Evolutionary conservation across 64 coral and sea anemone species (phyloP).

Genomic region (Catalaphyllia jardinei): DNA sequence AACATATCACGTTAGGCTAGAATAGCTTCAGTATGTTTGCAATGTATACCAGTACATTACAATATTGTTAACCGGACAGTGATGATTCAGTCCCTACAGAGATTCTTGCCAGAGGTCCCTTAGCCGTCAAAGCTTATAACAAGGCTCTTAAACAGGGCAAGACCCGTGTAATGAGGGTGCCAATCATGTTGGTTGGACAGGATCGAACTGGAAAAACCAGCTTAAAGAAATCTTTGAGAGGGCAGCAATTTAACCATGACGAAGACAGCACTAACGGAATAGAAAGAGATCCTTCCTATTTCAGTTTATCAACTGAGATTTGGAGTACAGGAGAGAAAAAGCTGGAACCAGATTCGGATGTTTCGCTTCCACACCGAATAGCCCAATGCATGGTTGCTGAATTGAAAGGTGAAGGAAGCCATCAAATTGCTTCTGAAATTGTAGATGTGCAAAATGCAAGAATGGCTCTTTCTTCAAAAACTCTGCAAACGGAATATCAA

Average conservation of each 20-base stretch:
- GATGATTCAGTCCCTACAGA: not conserved
- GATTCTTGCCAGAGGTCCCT: not conserved
- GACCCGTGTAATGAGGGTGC: not conserved
- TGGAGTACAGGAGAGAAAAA: not conserved
- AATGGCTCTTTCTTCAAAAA: too few species aligned
- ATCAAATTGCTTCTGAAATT: too few species aligned
- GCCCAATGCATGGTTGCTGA: too few species aligned
- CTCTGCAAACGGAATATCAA: too few species aligned
- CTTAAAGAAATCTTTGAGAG: conserved; percentile 6
- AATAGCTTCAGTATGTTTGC: too few species aligned
- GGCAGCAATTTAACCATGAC: not conserved
- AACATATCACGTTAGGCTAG: too few species aligned
- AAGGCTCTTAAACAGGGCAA: not conserved
- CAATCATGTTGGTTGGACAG: conserved; percentile 19
- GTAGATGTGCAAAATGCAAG: too few species aligned
- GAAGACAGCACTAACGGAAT: conserved; percentile 3
- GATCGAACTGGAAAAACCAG: conserved; percentile 22
- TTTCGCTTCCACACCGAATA: too few species aligned
- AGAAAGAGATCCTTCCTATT: not conserved
- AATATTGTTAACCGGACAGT: not conserved
- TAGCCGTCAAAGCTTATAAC: not conserved
- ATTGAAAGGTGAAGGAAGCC: too few species aligned
- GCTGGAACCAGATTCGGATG: too few species aligned
- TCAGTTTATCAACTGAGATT: not conserved
- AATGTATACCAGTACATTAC: not conserved